Percentiles rank a stretch among this genome's conserved stretches.
These are phyloP conservation scores for Melitaea cinxia DNA, from an alignment of 1,140 invertebrate genomes.

Conservation along the genomic window DNA sequence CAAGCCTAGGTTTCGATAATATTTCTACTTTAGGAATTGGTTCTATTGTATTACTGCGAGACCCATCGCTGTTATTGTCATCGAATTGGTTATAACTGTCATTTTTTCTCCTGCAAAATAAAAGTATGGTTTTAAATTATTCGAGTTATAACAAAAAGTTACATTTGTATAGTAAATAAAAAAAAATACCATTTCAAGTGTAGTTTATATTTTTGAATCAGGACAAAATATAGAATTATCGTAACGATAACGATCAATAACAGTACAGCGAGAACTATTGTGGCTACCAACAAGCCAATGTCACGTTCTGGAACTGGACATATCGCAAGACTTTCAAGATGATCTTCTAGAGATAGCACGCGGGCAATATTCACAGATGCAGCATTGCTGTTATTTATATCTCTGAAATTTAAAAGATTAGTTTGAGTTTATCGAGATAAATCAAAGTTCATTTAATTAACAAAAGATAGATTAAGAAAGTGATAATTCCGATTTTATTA, in stretches of 20 bases:
- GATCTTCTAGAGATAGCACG: constrained; percentile 63
- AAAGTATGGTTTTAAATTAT: neutral
- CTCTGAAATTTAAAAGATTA: constrained; percentile 49
- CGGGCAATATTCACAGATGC: constrained; percentile 46
- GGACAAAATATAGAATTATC: constrained; percentile 54
- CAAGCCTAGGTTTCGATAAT: constrained; percentile 48
- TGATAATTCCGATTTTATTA: too few relatives aligned
- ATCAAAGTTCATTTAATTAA: too few relatives aligned
- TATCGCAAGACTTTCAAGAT: constrained; percentile 59
- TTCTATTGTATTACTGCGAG: constrained; percentile 46
- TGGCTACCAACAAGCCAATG: constrained; percentile 60
- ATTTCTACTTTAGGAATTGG: constrained; percentile 45
- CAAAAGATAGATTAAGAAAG: too few relatives aligned
- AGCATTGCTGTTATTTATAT: constrained; percentile 55
- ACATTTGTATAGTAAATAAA: neutral
- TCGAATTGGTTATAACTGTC: constrained; percentile 61
- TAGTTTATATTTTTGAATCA: neutral
- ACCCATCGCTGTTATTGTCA: constrained; percentile 62
- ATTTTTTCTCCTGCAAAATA: constrained; percentile 56
- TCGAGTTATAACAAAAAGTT: too few relatives aligned
- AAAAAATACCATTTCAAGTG: constrained; percentile 56
- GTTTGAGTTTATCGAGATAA: neutral
- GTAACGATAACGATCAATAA: constrained; percentile 59
- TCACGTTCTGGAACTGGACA: constrained; percentile 52
- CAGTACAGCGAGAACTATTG: constrained; percentile 62